A percentile compares a stretch with the other conserved stretches of the same genome.
Evolutionary conservation across 2,113 vertebrate species (phyloP).

Genomic region (Steatornis caripensis): DNA sequence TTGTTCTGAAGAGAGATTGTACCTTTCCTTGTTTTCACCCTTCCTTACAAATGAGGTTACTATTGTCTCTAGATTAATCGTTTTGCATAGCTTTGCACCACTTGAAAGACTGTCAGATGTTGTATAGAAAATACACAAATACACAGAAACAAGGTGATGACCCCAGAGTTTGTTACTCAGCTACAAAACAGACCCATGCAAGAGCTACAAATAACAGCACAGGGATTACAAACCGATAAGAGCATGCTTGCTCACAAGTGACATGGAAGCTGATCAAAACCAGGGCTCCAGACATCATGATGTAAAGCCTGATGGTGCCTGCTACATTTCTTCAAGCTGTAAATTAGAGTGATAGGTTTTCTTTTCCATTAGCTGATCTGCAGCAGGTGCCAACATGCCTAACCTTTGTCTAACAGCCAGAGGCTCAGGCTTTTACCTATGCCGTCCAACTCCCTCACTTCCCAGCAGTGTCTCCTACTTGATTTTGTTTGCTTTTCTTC

Average conservation of each 20-base stretch:
- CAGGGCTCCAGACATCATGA: not conserved
- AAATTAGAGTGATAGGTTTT: not conserved
- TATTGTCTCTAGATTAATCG: not conserved
- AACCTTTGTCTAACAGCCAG: not conserved
- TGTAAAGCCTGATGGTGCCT: not conserved
- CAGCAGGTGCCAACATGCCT: not conserved
- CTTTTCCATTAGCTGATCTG: not conserved
- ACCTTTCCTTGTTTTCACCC: not conserved
- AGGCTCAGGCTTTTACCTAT: not conserved
- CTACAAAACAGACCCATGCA: not conserved
- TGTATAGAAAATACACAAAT: not conserved
- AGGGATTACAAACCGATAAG: not conserved
- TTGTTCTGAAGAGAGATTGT: not conserved
- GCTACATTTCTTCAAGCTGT: constrained; percentile 1
- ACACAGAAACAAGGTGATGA: not conserved
- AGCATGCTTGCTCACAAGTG: not conserved
- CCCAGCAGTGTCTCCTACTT: not conserved
- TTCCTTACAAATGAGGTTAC: not conserved
- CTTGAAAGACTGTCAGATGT: not conserved
- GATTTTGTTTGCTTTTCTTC: not conserved
- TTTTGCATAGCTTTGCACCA: not conserved
- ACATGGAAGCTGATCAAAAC: not conserved
- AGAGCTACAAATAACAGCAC: constrained; percentile 16
- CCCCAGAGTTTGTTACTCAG: not conserved
- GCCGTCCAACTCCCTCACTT: not conserved